Conservation (phyloP, 2,113 vertebrate species). For the Chloropsis hardwickii region DNA sequence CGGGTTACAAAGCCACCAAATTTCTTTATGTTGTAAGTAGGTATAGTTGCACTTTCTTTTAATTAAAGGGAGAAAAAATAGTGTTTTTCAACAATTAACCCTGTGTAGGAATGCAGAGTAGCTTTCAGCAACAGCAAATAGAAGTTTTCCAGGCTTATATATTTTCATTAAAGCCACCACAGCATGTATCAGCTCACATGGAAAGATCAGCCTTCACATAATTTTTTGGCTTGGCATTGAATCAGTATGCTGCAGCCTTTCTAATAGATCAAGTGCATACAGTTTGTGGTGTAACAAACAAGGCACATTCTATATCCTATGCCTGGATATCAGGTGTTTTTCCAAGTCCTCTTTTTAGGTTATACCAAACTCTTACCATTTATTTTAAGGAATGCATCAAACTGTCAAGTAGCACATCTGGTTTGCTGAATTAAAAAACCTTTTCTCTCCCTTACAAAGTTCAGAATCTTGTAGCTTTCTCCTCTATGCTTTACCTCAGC, state of each 20-base stretch:
- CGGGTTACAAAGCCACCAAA: neutral
- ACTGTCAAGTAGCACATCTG: neutral
- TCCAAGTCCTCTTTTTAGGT: neutral
- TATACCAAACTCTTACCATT: neutral
- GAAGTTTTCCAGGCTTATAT: neutral
- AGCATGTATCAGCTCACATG: neutral
- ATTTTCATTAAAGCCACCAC: neutral
- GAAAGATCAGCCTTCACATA: neutral
- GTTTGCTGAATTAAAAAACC: neutral
- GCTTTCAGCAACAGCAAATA: neutral
- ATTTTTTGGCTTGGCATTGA: neutral
- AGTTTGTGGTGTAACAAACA: neutral
- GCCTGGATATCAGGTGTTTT: neutral
- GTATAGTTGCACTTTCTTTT: neutral
- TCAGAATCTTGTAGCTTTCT: neutral
- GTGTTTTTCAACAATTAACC: neutral
- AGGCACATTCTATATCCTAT: neutral
- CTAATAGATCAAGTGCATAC: neutral
- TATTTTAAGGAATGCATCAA: neutral
- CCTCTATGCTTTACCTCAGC: neutral
- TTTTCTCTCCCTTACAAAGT: neutral
- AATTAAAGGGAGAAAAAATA: neutral
- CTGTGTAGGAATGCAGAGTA: neutral
- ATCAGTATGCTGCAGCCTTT: neutral
- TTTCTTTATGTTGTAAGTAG: neutral